phyloP scores from a whole-genome alignment of 2,888 invertebrate species.

The Gerris lacustris region DNA sequence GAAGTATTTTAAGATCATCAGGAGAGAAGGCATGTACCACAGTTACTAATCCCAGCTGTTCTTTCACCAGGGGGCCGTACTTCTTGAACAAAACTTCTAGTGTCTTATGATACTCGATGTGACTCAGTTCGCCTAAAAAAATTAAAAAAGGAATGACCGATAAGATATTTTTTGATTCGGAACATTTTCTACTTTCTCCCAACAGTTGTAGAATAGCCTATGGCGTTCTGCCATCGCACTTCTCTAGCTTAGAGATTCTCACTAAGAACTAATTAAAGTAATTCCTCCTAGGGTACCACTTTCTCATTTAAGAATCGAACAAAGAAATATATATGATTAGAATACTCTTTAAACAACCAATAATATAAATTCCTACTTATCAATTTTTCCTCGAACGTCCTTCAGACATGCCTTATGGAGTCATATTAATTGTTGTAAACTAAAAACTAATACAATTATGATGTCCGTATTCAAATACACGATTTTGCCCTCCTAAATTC shows the following conservation, averaged over 20 bases:
- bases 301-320: too few relatives aligned
- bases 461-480: too few relatives aligned
- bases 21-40: slow-evolving; percentile 43
- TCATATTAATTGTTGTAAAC: too few relatives aligned
- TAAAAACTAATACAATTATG: too few relatives aligned
- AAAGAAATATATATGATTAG: too few relatives aligned
- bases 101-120: slow-evolving; percentile 36
- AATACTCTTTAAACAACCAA: too few relatives aligned
- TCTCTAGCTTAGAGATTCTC: neutral
- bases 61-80: slow-evolving; percentile 42
- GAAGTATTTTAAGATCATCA: slow-evolving; percentile 39
- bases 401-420: too few relatives aligned
- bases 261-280: too few relatives aligned
- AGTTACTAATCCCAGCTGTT: slow-evolving; percentile 37
- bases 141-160: slow-evolving; percentile 7
- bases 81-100: slow-evolving; percentile 36
- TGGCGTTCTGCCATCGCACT: neutral
- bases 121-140: slow-evolving; percentile 31
- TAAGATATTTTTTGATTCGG: neutral
- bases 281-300: too few relatives aligned
- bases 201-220: neutral
- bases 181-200: neutral
- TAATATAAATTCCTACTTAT: too few relatives aligned
- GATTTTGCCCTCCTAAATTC: too few relatives aligned
- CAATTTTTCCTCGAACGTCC: too few relatives aligned